Base-by-base conservation (phyloP, 1,140 invertebrate genomes). In the Whitmania pigra region DNA sequence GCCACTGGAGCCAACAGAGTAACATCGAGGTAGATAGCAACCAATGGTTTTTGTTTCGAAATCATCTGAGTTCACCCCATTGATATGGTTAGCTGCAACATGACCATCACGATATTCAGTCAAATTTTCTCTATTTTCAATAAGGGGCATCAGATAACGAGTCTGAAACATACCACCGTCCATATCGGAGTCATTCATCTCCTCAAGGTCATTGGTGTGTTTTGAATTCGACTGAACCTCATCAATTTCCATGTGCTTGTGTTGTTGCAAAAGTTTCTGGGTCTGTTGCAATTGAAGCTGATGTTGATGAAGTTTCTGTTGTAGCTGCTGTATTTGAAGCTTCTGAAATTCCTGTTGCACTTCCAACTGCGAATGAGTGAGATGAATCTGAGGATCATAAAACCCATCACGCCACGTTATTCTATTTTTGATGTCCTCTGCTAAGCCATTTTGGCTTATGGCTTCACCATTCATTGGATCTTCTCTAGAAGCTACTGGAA, bases 101-200 rank as follows among this genome's bases (percentile, higher is more conserved):
- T 31, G 29, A 25, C 29, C 29, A 63, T 25, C 22, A 63, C 22
- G 22, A 63, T 25, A 22, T 63, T 22, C 57, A 22, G 29, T 25
- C 22, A 63, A 63, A 31, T 63, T 63, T 63, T 63, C 57, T 63
- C 57, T 63, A 31, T 63, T 63, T 63, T 63, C 57, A 25, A 63
- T 25, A 63, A 63, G 57, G 22, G 57, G 57, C 22, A 25, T 22
- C 22, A 63, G 57, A 25, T 22, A 63, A 63, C 29, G 57, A 25
- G 22, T 17, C 29, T 63, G 57, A 22, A 63, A 63, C 22, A 63
- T 22, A 63, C 29, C 22, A 7, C 29, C 29, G 11, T 63, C 22
- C 29, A 25, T 2, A 63, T 63, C 29, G 11, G 57, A 25, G 57
- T 63, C 29, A 63, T 63, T 63, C 29, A 63, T 22, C 18, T 63